Evolutionary conservation across 2,888 invertebrate genomes (phyloP).

Genomic region (Mactromeris polynyma): DNA sequence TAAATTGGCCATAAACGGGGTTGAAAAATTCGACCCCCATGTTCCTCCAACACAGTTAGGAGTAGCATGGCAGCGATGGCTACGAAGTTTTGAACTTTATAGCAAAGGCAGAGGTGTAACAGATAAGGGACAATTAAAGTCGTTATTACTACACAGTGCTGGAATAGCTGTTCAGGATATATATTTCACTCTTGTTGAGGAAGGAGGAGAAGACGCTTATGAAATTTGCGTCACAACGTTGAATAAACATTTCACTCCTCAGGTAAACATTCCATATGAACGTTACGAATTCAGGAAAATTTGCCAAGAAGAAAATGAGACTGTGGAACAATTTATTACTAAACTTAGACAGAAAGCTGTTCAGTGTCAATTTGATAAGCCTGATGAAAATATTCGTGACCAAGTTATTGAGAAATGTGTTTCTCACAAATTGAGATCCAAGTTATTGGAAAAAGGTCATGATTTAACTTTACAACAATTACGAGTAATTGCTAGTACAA

Average conservation of each 20-base stretch:
- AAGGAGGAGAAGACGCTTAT: too few relatives aligned
- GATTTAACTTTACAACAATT: background rate
- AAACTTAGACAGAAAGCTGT: conserved; percentile 34
- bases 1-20: too few relatives aligned
- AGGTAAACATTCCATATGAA: too few relatives aligned
- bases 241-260: too few relatives aligned
- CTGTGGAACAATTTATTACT: too few relatives aligned
- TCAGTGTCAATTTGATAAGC: conserved; percentile 49
- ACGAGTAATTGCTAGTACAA: background rate
- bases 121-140: conserved; percentile 24
- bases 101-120: conserved; percentile 22
- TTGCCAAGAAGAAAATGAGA: conserved; percentile 12
- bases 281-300: too few relatives aligned
- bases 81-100: too few relatives aligned
- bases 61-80: too few relatives aligned
- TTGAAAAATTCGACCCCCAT: too few relatives aligned
- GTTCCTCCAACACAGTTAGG: too few relatives aligned
- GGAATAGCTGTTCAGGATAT: conserved; percentile 42
- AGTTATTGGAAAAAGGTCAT: background rate
- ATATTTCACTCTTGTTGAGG: too few relatives aligned
- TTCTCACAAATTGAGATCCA: background rate
- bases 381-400: conserved; percentile 42
- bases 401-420: background rate
- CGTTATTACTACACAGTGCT: conserved; percentile 44
- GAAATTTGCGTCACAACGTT: too few relatives aligned